A percentile compares a stretch with the other conserved stretches of the same genome.
These are phyloP conservation scores for Drosophila peninsularis DNA, from an alignment of 2,888 invertebrate species.

Conservation along the genomic window DNA sequence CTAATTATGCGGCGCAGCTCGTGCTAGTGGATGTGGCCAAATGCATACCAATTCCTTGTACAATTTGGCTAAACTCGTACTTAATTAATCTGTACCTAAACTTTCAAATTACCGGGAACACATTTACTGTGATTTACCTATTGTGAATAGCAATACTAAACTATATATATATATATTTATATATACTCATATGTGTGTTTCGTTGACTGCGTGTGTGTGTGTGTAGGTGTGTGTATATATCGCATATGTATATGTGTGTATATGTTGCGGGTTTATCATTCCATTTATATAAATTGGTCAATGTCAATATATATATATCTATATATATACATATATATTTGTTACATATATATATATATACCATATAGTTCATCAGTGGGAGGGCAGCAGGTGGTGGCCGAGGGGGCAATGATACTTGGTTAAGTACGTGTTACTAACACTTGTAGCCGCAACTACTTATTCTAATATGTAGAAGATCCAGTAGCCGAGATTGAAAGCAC, in stretches of 20 bases:
- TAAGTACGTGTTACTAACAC: slow-evolving; percentile 13
- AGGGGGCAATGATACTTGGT: slow-evolving; percentile 29
- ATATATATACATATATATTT: slow-evolving; percentile 1
- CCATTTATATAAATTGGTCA: slow-evolving; percentile 58
- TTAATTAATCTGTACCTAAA: slow-evolving; percentile 29
- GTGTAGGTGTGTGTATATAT: slow-evolving; percentile 17
- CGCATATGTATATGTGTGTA: slow-evolving; percentile 18
- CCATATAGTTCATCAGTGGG: slow-evolving; percentile 40
- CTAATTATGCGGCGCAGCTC: slow-evolving; percentile 24
- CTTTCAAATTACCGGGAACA: slow-evolving; percentile 36
- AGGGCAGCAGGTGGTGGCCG: slow-evolving; percentile 43
- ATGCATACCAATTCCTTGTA: slow-evolving; percentile 51
- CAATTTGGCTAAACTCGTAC: slow-evolving; percentile 43
- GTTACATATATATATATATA: slow-evolving; percentile 5
- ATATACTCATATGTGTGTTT: slow-evolving; percentile 28
- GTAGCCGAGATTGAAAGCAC: slow-evolving; percentile 97
- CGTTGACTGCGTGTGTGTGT: slow-evolving; percentile 4
- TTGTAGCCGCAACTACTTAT: slow-evolving; percentile 76
- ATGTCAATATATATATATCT: slow-evolving; percentile 36
- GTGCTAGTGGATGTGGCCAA: slow-evolving; percentile 23
- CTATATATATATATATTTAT: slow-evolving; percentile 29
- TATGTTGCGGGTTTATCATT: slow-evolving; percentile 42
- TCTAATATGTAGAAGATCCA: slow-evolving; percentile 96
- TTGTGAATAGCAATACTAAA: slow-evolving; percentile 46
- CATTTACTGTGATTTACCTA: slow-evolving; percentile 46